Percentiles rank a stretch among this genome's conserved stretches.
phyloP scores from a whole-genome alignment of 2,888 invertebrate species.

The Bibio marci region DNA sequence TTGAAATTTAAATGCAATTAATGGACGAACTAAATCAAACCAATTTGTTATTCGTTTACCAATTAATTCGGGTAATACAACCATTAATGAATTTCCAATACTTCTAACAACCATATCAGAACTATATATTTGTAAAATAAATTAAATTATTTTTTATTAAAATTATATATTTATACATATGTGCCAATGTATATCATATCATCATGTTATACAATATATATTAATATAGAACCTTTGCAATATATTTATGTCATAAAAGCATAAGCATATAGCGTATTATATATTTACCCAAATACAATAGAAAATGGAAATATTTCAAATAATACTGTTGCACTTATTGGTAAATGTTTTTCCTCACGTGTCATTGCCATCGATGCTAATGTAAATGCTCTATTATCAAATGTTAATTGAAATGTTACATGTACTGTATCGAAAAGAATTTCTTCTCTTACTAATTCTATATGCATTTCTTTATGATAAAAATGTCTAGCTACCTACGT shows the following conservation, averaged over 20 bases:
- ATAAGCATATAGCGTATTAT: no score
- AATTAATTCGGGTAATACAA: constrained; percentile 69
- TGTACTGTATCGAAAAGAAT: constrained; percentile 79
- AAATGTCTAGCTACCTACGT: constrained; percentile 78
- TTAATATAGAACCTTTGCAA: no score
- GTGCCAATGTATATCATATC: no score
- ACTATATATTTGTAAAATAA: constrained; percentile 30
- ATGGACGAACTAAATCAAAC: constrained; percentile 80
- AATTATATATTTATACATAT: not conserved
- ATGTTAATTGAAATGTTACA: constrained; percentile 83
- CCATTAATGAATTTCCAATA: constrained; percentile 80
- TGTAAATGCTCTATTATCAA: constrained; percentile 85
- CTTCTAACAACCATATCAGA: constrained; percentile 77
- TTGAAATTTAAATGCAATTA: constrained; percentile 87
- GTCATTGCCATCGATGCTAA: constrained; percentile 71
- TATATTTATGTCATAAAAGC: no score
- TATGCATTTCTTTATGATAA: constrained; percentile 87
- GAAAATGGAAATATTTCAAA: constrained; percentile 98
- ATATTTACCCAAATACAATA: constrained; percentile 77
- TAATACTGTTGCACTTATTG: constrained; percentile 73
- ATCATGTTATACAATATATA: no score
- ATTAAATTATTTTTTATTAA: constrained; percentile 5
- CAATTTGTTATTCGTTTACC: constrained; percentile 83
- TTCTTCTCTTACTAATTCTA: constrained; percentile 76
- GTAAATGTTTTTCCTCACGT: constrained; percentile 73